Evolutionary conservation across 2,113 vertebrate species (phyloP).

Genomic region (Nyctereutes procyonoides): DNA sequence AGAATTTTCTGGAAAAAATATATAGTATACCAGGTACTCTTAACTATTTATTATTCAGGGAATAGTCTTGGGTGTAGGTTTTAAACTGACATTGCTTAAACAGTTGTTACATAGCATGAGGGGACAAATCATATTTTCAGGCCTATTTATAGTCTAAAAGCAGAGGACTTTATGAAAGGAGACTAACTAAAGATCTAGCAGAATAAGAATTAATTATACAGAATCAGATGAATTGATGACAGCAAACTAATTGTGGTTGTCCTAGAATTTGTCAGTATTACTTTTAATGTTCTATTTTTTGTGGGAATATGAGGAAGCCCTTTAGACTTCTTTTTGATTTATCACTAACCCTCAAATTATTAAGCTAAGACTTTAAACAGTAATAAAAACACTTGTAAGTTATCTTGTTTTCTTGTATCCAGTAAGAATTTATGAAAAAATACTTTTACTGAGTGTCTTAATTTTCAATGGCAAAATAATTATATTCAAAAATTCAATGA

Average conservation of each 20-base stretch:
- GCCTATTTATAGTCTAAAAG: background rate
- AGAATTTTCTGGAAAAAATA: background rate
- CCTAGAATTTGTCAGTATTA: background rate
- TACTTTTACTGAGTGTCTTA: background rate
- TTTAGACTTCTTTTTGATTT: background rate
- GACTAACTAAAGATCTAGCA: background rate
- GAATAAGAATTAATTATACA: background rate
- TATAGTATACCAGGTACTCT: background rate
- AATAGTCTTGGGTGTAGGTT: background rate
- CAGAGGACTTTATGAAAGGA: background rate
- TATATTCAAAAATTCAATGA: background rate
- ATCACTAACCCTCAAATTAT: background rate
- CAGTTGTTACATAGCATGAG: background rate
- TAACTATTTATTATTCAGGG: background rate
- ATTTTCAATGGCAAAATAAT: background rate
- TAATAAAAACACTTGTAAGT: background rate
- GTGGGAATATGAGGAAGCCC: background rate
- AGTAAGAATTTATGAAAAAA: background rate
- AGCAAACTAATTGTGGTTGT: background rate
- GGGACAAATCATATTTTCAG: background rate
- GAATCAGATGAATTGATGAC: background rate
- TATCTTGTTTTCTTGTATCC: background rate
- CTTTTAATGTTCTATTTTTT: background rate
- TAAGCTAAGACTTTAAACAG: background rate
- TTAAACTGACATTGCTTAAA: background rate